phyloP scores from a whole-genome alignment of 1,140 invertebrate genomes.

The Dreissena rostriformis region DNA sequence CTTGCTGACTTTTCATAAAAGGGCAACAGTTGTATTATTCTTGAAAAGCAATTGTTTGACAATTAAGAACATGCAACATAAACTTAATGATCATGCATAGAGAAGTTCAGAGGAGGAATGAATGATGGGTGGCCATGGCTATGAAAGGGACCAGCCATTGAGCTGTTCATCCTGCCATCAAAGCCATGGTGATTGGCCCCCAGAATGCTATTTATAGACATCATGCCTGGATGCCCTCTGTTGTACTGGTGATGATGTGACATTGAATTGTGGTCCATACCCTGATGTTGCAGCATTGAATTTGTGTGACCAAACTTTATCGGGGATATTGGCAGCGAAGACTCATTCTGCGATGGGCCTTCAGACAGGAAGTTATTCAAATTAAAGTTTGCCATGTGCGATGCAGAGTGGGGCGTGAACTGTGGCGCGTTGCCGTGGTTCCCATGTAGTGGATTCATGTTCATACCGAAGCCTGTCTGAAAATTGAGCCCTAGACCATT shows the following conservation, averaged over 20 bases:
- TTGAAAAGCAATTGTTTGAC: neutral
- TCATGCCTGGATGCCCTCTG: constrained; percentile 76
- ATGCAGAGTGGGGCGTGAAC: constrained; percentile 76
- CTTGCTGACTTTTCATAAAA: neutral
- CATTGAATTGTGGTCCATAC: constrained; percentile 77
- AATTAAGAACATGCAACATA: neutral
- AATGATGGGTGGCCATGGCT: constrained; percentile 76
- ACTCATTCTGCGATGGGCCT: constrained; percentile 72
- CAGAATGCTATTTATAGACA: constrained; percentile 79
- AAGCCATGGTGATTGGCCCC: constrained; percentile 80
- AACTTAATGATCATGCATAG: constrained; percentile 76
- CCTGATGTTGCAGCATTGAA: constrained; percentile 73
- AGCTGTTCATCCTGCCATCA: constrained; percentile 76
- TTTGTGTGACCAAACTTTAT: constrained; percentile 81
- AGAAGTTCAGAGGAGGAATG: constrained; percentile 80
- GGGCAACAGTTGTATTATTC: neutral
- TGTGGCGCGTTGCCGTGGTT: constrained; percentile 71
- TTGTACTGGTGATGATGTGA: constrained; percentile 79
- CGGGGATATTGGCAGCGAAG: constrained; percentile 77
- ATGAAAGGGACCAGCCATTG: constrained; percentile 76
- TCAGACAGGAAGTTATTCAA: constrained; percentile 80
- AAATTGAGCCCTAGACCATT: constrained; percentile 81
- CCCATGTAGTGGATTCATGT: constrained; percentile 77
- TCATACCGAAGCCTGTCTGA: constrained; percentile 80
- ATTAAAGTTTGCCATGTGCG: constrained; percentile 81